Percentiles rank a stretch among this genome's conserved stretches.
Evolutionary conservation across 2,797 vertebrate species (phyloP).

Genomic region (Lerista edwardsae): DNA sequence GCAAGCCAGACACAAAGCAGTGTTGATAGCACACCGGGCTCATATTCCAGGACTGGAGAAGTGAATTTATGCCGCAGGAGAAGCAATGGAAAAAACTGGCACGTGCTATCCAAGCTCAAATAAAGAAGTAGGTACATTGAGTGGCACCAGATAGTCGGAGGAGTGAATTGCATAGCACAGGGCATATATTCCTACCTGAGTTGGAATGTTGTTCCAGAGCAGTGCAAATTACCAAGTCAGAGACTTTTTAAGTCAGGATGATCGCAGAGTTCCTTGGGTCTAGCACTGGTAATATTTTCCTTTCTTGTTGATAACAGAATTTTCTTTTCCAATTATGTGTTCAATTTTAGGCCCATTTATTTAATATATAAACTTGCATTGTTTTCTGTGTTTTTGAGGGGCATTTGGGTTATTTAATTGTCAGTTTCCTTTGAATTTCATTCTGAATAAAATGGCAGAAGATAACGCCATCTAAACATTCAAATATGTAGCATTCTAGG

Average conservation of each 20-base stretch:
- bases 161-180: background rate
- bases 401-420: background rate
- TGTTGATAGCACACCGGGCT: slow-evolving; percentile 13
- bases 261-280: background rate
- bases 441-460: background rate
- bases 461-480: background rate
- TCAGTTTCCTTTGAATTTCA: background rate
- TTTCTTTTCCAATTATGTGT: background rate
- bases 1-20: slow-evolving; percentile 7
- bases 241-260: background rate
- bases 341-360: background rate
- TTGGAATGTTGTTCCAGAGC: background rate
- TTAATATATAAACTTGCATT: background rate
- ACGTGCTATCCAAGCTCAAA: background rate
- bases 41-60: slow-evolving; percentile 6
- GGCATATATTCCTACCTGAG: background rate
- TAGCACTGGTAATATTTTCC: background rate
- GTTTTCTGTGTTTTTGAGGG: background rate
- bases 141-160: background rate
- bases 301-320: background rate
- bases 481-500: background rate
- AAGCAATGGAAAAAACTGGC: slow-evolving; percentile 13
- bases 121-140: background rate
- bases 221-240: background rate
- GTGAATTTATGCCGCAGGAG: background rate